Conservation (phyloP, 2,797 vertebrate species). For the Lemur catta region DNA sequence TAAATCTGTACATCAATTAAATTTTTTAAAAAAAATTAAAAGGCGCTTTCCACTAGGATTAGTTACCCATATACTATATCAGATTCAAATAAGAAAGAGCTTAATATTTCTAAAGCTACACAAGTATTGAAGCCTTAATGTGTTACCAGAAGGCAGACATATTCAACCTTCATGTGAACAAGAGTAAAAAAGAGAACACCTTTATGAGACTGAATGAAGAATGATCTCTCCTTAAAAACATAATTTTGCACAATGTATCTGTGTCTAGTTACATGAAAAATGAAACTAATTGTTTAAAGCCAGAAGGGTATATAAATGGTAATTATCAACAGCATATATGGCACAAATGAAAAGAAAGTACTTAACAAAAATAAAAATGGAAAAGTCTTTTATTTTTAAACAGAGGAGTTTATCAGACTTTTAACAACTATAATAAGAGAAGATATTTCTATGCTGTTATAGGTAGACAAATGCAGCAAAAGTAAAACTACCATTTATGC, state of each 20-base stretch:
- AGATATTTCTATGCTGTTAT: not conserved
- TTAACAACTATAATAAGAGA: conserved; percentile 44
- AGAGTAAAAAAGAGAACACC: not conserved
- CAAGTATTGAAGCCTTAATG: conserved; percentile 35
- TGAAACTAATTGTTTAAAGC: conserved; percentile 17
- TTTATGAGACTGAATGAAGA: conserved; percentile 10
- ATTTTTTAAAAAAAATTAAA: not conserved
- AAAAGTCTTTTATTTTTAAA: conserved; percentile 46
- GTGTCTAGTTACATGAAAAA: conserved; percentile 23
- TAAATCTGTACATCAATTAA: not conserved
- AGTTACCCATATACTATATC: not conserved
- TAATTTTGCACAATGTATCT: not conserved
- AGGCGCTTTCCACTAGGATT: not conserved
- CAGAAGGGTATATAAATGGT: not conserved
- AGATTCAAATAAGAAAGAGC: conserved; percentile 39
- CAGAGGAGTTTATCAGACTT: conserved; percentile 16
- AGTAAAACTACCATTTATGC: not conserved
- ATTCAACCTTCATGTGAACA: not conserved
- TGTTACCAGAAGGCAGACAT: not conserved
- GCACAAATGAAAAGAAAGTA: conserved; percentile 46
- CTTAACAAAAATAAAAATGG: conserved; percentile 36
- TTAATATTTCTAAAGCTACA: conserved; percentile 28
- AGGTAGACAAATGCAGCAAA: not conserved
- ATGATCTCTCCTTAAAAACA: not conserved
- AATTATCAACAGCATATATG: conserved; percentile 8